Evolutionary conservation across 2,888 invertebrate species (phyloP), one percentile per base, ranked within the genome.

Genomic region (Drosophila limbata): DNA sequence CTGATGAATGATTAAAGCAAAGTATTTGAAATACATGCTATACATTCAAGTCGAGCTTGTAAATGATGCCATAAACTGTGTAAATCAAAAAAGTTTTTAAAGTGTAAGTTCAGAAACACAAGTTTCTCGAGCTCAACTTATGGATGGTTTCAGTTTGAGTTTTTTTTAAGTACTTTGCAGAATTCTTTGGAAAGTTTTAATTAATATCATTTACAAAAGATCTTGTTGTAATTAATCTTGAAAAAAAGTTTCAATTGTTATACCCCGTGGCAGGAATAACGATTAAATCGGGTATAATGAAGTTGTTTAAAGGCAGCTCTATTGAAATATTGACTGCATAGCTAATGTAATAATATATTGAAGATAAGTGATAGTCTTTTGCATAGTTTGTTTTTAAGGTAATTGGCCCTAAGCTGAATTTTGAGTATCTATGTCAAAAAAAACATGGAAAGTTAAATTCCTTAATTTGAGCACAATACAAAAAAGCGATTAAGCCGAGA

Each of bases 191-290:
- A 25, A 57, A 57, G 35, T 57, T 57, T 57, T 57, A 47, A 59
- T 47, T 57, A 47, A 47, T 57, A 47, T 57, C 35, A 57, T 47
- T 57, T 47, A 57, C 37, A 47, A 47, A 37, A 13, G 44, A 33
- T 15, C 44, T 35, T 13, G 40, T 28, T 28, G 17, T 31, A 31
- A 42, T 31, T 31, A 31, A 42, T 53, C 40, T 17, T 17, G 17
- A 2, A 11, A 56, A 11, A 11, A 21, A 21, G n/a, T 55, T 55
- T 42, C 10, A 13, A 13, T 42, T 21, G 21, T 44, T 21, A 21
- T 44, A 21, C 11, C 3, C 42, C 21, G 21, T 44, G 1, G n/a
- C 8, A 3, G 28, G 17, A 1, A 47, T 9, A 11, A 9, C 3
- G 2, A 5, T 28, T n/a, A 9, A 0, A n/a, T 25, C 3, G 25